phyloP scores from a whole-genome alignment of 2,888 invertebrate genomes.

The Ophraella communa region DNA sequence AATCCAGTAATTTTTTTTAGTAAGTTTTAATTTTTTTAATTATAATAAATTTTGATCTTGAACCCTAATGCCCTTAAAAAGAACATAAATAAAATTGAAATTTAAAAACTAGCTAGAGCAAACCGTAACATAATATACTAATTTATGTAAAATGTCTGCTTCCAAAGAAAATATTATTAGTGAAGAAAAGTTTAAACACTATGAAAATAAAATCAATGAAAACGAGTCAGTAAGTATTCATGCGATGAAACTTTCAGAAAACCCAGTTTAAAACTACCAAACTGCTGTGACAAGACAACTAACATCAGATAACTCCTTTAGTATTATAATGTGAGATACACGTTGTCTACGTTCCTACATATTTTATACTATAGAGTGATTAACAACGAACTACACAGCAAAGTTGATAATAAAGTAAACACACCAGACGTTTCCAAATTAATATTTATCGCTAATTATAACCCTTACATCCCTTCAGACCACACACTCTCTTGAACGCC shows the following conservation, averaged over 20 bases:
- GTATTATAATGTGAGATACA: neutral
- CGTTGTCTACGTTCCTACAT: neutral
- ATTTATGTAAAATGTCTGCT: too few species aligned
- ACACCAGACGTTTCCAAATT: conserved; percentile 5
- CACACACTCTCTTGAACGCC: conserved; percentile 3
- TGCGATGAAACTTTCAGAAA: neutral
- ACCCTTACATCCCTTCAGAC: conserved; percentile 6
- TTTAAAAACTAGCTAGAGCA: too few species aligned
- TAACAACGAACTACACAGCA: neutral
- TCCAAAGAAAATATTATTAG: too few species aligned
- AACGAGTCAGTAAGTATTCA: too few species aligned
- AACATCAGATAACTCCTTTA: neutral
- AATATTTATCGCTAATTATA: conserved; percentile 17
- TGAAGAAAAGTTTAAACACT: too few species aligned
- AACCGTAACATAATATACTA: too few species aligned
- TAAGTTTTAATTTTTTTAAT: too few species aligned
- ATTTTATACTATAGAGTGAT: neutral
- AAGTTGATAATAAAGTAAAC: neutral
- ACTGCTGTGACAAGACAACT: neutral
- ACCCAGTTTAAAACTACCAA: neutral
- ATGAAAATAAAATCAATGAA: too few species aligned
- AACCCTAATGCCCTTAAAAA: too few species aligned
- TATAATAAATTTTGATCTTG: too few species aligned
- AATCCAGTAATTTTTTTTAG: too few species aligned
- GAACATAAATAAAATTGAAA: too few species aligned